Percentiles rank a stretch among this genome's conserved stretches.
These are phyloP conservation scores for Microctenopoma stevenorrisi DNA, from an alignment of 2,797 vertebrate genomes.

Conservation along the genomic window DNA sequence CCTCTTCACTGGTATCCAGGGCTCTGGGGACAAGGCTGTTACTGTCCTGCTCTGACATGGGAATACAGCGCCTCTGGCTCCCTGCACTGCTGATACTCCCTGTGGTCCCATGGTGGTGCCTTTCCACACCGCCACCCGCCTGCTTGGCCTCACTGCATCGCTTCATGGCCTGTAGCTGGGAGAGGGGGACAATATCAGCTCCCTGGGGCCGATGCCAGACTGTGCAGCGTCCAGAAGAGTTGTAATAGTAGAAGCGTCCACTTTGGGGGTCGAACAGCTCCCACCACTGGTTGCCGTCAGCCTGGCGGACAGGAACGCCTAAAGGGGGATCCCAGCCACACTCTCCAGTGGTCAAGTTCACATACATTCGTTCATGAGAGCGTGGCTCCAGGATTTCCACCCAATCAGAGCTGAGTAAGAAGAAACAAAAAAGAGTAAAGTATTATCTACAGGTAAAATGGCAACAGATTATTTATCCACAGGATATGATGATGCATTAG, in stretches of 20 bases:
- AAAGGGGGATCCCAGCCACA: slow-evolving; percentile 91
- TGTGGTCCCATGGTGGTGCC: slow-evolving; percentile 68
- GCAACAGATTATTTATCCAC: slow-evolving; percentile 22
- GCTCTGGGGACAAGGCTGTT: slow-evolving; percentile 56
- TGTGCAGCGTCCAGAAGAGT: slow-evolving; percentile 86
- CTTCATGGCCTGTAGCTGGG: slow-evolving; percentile 92
- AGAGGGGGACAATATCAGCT: slow-evolving; percentile 91
- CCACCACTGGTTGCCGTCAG: slow-evolving; percentile 94
- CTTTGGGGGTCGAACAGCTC: slow-evolving; percentile 91
- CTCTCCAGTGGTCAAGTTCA: slow-evolving; percentile 89
- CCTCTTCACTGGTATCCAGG: slow-evolving; percentile 52
- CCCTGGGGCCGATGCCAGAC: slow-evolving; percentile 93
- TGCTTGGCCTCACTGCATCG: slow-evolving; percentile 80
- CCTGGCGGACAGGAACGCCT: slow-evolving; percentile 86
- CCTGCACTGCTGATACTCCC: slow-evolving; percentile 72
- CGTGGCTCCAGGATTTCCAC: slow-evolving; percentile 94
- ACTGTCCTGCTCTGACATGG: slow-evolving; percentile 73
- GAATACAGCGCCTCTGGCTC: slow-evolving; percentile 79
- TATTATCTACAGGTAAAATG: slow-evolving; percentile 23
- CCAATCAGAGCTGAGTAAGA: slow-evolving; percentile 88
- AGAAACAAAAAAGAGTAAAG: slow-evolving; percentile 20
- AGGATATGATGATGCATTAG: slow-evolving; percentile 23
- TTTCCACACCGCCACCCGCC: slow-evolving; percentile 57
- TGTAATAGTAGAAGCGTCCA: slow-evolving; percentile 94
- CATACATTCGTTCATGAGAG: slow-evolving; percentile 91